Base-by-base conservation (phyloP, 2,888 invertebrate genomes). In the Lochmaea capreae region DNA sequence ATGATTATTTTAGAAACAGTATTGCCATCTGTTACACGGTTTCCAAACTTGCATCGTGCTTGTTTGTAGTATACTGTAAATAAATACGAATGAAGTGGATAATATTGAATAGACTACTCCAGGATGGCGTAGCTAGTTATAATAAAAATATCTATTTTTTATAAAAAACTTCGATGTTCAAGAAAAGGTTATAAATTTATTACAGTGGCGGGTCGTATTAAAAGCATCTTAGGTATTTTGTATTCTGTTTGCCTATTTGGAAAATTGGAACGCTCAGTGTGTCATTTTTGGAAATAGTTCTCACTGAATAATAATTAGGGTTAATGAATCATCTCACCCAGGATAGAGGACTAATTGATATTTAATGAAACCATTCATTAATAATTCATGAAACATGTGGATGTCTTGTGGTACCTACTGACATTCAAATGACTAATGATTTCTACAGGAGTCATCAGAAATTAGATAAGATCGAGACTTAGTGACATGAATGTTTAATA, bases 351-450 rank as follows among this genome's bases (percentile, higher is more conserved):
- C 49, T 67, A 67, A 67, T 67, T 67, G 67, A 59, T 67, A 67
- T 59, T 61, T 49, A 59, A 67, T 67, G 67, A 67, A 67, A 67
- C 67, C 49, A 67, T 59, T 67, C 67, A 67, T 67, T 67, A 67
- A 67, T 67, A 59, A 67, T 67, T 67, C 67, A 67, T 67, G 67
- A 67, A 67, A 67, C 67, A 67, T 67, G 61, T 59, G 26, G 59
- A 67, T 67, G 43, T 67, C 67, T 67, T 58, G 58, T 58, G 67
- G 67, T 67, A 67, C 59, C 59, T 67, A 67, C 67, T 67, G 67
- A 67, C 67, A 59, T 59, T 57, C 49, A 67, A 39, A 67, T 67
- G 26, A 67, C 67, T 67, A 67, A 67, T 67, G 46, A 46, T 43
- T 49, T 46, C 42, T 67, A 59, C 59, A 67, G 59, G 49, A 63